A percentile compares a stretch with the other conserved stretches of the same genome.
phyloP scores from a whole-genome alignment of 1,140 invertebrate genomes.

The Macrosteles quadrilineatus region DNA sequence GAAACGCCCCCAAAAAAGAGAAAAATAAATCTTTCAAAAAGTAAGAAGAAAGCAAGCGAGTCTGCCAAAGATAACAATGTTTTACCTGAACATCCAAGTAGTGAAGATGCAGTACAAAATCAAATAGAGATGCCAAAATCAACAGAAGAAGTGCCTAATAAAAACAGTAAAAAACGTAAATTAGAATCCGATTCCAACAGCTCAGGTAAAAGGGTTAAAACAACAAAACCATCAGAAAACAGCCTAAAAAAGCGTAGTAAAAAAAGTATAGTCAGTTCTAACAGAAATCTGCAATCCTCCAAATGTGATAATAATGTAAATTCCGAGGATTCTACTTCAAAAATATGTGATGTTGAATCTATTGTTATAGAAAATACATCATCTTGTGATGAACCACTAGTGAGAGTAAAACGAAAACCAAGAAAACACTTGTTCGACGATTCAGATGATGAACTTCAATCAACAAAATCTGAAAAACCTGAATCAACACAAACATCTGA shows the following conservation, averaged over 20 bases:
- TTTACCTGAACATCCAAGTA: background rate
- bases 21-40: background rate
- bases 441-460: background rate
- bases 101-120: background rate
- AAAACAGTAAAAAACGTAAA: background rate
- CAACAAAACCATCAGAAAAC: background rate
- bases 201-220: background rate
- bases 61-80: background rate
- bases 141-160: background rate
- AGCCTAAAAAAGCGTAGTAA: background rate
- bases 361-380: background rate
- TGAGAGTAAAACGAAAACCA: background rate
- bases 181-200: background rate
- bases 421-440: background rate
- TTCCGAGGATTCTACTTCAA: background rate
- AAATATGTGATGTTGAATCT: background rate
- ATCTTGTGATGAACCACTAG: conserved; percentile 7
- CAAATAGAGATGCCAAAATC: background rate
- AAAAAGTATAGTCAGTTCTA: background rate
- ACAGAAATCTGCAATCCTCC: background rate
- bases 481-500: no score
- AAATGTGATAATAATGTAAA: background rate
- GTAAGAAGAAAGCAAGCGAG: background rate
- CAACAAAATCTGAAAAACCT: background rate
- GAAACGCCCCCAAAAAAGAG: background rate